Evolutionary conservation across 2,888 invertebrate genomes (phyloP), one percentile per base, ranked within the genome.

Genomic region (Tenthredo amoena): DNA sequence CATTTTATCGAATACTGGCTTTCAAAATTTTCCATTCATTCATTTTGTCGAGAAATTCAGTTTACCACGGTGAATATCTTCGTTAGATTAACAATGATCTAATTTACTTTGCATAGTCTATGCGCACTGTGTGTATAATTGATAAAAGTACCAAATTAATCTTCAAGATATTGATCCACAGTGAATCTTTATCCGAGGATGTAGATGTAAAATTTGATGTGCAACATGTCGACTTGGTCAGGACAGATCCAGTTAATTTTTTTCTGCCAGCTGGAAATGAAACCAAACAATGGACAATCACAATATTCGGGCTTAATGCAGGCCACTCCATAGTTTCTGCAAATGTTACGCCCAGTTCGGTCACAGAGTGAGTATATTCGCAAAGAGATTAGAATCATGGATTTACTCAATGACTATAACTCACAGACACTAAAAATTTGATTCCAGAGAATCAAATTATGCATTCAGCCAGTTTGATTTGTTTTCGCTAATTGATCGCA

Each of bases 291-390:
- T 93, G 93, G 88, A 90, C 93, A 0, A 94, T 95, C 87, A 93
- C 94, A 18, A 93, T 97, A 62, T 94, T 95, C 82, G 97, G 96
- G 21, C 94, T 95, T 55, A 95, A 94, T 37, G 96, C 97, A 0
- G 97, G 97, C 71, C 95, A 96, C 90, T 95, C 96, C 0, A 95
- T 96, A 86, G 94, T 97, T 77, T 95, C 95, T 0, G 95, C 96
- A 79, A 95, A 95, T 89, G 94, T 95, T 40, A 95, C 95, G 0
- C 95, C 96, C 0, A 87, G 91, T 34, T 94, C 95, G 37, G 91
- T 93, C 87, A 92, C 94, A 72, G 91, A 94, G 95, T 95, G 90
- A 93, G 93, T 91, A 87, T 85, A 21, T 68, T 68, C 4, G 34
- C 34, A 15, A 31, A 43, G 9, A 21, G 47, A 15, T 72, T 15